Evolutionary conservation across 1,140 invertebrate genomes (phyloP), one percentile per base, ranked within the genome.

Genomic region (Leptonema lineaticorne): DNA sequence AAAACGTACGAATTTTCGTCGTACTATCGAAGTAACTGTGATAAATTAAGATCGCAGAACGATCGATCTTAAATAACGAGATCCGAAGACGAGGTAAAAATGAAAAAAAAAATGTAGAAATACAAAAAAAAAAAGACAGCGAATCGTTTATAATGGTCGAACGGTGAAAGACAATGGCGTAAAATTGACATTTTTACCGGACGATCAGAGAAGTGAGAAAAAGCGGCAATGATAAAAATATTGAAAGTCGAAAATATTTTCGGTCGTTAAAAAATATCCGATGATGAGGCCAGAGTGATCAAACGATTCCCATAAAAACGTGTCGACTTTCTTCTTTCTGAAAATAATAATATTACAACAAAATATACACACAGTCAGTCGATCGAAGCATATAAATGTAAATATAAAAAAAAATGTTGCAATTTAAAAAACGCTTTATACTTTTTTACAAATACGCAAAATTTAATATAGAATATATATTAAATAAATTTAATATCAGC

Each of bases 241-340:
- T 26, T 24, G 50, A 24, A 53, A 53, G 8, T 53, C 20, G 27
- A 22, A 53, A 26, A 24, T 24, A 53, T 53, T 26, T 24, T 14
- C 22, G 1, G 9, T 45, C 37, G 14, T 3, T 3, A 16, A 24
- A 53, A 53, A 53, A 53, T 53, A 26, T 53, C n/a, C n/a, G n/a
- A n/a, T 53, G 50, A 53, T 53, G 50, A 53, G 50, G 20, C 50
- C 24, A 53, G 27, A 53, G 20, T 53, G 22, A 53, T 53, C 37
- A 16, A 53, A 24, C 22, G 50, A 11, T 53, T 53, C 50, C 50
- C 50, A 53, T 53, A 53, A 53, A 53, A 53, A 53, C 50, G 50
- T 11, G 27, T 11, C 24, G 50, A 24, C 8, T 53, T 26, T 24
- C 20, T 53, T 53, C 11, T 11, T 41, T 16, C 11, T 16, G 37